Evolutionary conservation across 2,797 vertebrate species (phyloP).

Genomic region (Manis pentadactyla): DNA sequence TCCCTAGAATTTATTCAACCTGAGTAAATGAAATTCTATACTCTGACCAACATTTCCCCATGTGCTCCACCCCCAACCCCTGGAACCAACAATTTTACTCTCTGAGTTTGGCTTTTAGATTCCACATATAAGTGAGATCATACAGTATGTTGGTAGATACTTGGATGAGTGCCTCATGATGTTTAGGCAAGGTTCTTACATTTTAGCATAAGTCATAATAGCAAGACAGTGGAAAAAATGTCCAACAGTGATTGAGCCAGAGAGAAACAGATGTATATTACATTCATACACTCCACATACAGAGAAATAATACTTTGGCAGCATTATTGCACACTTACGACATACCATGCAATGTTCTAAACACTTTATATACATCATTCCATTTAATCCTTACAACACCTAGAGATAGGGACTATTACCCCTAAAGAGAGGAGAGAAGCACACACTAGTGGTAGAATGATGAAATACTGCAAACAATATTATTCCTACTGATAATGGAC

Average conservation of each 20-base stretch:
- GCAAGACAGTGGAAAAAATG: not conserved
- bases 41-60: not conserved
- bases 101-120: not conserved
- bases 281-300: not conserved
- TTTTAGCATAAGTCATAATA: not conserved
- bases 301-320: slow-evolving; percentile 17
- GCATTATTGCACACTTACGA: not conserved
- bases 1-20: not conserved
- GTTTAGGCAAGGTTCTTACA: not conserved
- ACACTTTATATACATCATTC: not conserved
- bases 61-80: not conserved
- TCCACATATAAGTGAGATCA: not conserved
- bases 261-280: too few species aligned
- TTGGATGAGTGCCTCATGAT: not conserved
- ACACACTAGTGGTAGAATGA: not conserved
- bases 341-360: not conserved
- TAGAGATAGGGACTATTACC: not conserved
- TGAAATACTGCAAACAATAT: not conserved
- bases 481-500: not conserved
- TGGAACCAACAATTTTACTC: not conserved
- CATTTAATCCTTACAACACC: not conserved
- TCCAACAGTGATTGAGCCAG: not conserved
- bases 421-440: not conserved
- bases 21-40: not conserved
- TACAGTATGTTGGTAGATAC: not conserved